A percentile compares a stretch with the other conserved stretches of the same genome.
These are phyloP conservation scores for Engystomops pustulosus DNA, from an alignment of 2,113 vertebrate species.

Conservation along the genomic window DNA sequence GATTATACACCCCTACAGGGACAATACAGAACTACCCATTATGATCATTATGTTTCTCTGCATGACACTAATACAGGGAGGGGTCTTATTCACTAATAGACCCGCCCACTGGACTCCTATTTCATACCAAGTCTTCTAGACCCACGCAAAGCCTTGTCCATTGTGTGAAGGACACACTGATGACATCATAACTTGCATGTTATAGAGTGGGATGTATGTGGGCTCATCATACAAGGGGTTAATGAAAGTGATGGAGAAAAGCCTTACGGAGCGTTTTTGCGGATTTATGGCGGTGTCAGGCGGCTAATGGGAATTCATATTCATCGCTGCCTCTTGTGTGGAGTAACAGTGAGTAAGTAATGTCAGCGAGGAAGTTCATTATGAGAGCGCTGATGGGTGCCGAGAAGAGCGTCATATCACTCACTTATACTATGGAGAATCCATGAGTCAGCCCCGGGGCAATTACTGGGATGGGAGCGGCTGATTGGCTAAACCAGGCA, in stretches of 20 bases:
- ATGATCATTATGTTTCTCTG: too few species aligned
- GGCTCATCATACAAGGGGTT: not conserved
- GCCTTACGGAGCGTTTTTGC: not conserved
- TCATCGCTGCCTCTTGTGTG: not conserved
- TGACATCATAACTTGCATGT: not conserved
- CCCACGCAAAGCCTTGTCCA: too few species aligned
- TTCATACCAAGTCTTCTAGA: too few species aligned
- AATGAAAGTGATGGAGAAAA: not conserved
- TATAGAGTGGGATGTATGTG: not conserved
- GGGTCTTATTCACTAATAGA: too few species aligned
- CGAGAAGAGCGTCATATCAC: not conserved
- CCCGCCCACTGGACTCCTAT: too few species aligned
- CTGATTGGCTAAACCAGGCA: not conserved
- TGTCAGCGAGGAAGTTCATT: constrained; percentile 16
- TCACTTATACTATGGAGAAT: too few species aligned
- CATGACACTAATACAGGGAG: too few species aligned
- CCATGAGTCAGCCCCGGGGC: not conserved
- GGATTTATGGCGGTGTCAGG: constrained; percentile 13
- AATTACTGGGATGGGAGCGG: not conserved
- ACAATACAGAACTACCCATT: too few species aligned
- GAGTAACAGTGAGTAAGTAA: not conserved
- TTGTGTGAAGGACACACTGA: too few species aligned
- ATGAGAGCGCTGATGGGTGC: not conserved
- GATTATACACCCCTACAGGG: too few species aligned
- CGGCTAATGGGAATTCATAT: constrained; percentile 19